Evolutionary conservation across 2,888 invertebrate species (phyloP).

Genomic region (Drosophila siamana): DNA sequence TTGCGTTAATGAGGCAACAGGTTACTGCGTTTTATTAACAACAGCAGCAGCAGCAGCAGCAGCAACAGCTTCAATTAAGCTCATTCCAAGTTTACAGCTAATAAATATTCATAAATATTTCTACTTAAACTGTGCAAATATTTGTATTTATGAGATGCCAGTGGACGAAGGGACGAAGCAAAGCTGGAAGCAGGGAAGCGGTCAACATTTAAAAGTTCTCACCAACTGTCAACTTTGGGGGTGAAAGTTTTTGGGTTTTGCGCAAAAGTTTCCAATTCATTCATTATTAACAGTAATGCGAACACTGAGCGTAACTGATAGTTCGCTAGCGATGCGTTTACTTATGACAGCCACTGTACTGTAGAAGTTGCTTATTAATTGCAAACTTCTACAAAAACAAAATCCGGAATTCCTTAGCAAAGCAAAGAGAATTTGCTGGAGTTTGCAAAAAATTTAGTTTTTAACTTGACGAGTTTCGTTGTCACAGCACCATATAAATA

Average conservation of each 20-base stretch:
- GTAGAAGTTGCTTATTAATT: constrained; percentile 50
- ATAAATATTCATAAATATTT: constrained; percentile 72
- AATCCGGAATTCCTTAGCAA: neutral
- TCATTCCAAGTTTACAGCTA: constrained; percentile 50
- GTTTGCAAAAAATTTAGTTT: neutral
- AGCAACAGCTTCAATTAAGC: constrained; percentile 38
- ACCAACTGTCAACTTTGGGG: constrained; percentile 27
- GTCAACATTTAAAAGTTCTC: constrained; percentile 49
- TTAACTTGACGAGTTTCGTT: neutral
- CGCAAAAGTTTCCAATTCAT: constrained; percentile 55
- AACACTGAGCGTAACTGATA: constrained; percentile 18
- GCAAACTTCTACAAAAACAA: constrained; percentile 18
- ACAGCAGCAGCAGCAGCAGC: constrained; percentile 4
- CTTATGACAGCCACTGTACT: constrained; percentile 28
- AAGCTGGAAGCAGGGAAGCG: neutral
- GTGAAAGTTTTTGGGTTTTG: constrained; percentile 21
- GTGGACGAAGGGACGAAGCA: neutral
- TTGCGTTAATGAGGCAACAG: constrained; percentile 73
- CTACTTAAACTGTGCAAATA: constrained; percentile 26
- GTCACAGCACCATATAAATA: constrained; percentile 20
- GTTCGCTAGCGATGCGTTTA: constrained; percentile 21
- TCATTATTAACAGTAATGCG: constrained; percentile 58
- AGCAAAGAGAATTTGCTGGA: neutral
- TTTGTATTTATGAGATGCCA: neutral
- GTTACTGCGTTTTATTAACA: constrained; percentile 47